Base-by-base conservation (phyloP, 2,113 vertebrate genomes). In the Morone saxatilis region DNA sequence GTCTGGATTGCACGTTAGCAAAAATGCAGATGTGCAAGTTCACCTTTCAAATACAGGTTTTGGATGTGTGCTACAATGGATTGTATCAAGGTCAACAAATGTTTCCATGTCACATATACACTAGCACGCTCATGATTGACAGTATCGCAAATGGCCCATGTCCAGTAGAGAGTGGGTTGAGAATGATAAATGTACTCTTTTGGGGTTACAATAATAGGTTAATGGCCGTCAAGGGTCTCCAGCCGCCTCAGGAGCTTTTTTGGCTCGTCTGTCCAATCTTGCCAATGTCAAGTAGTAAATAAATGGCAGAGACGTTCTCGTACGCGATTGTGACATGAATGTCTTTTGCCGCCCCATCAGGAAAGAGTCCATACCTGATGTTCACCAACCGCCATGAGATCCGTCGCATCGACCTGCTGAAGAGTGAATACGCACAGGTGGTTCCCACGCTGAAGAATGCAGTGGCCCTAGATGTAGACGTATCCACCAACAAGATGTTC, bases 351-450 rank as follows among this genome's bases (percentile, higher is more conserved):
- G 66, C 71, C 86, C 60, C 87, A 25, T 17, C 80, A 96, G 98
- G 98, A 79, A 97, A 96, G 87, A 99, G 96, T 83, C 98, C 98
- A 0, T 98, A 97, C 84, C 95, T 99, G 48, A 96, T 99, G 92
- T 99, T 99, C 91, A 99, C 98, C 69, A 99, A 99, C 90, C 97
- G 98, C 1, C 98, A 99, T 0, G 98, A 99, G 91, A 98, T 99
- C 62, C 96, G 97, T 0, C 96, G 96, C 85, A 97, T 99, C 54
- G 97, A 98, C 92, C 93, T 98, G 90, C 96, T 97, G 81, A 98
- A 96, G 93, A 96, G 96, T 53, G 97, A 98, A 87, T 98, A 99
- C 80, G 95, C 95, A 0, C 98, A 97, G 45, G 96, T 99, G 88
- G 97, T 98, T 19, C 96, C 98, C 70, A 97, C 97, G 76, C 94